phyloP scores from a whole-genome alignment of 2,888 invertebrate species.

The Himalopsyche japonica region DNA sequence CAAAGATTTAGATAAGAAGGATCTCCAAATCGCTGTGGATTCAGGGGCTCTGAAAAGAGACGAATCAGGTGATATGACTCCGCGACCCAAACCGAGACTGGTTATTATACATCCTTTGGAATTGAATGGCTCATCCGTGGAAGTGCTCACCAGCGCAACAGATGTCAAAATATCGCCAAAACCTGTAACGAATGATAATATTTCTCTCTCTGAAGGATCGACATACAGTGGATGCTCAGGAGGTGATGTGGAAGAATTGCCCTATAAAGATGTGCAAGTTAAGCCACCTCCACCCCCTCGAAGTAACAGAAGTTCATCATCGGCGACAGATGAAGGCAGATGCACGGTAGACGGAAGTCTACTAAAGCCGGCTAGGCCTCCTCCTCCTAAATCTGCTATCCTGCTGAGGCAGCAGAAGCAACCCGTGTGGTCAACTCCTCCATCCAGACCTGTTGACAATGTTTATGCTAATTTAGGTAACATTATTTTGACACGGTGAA shows the following conservation, averaged over 20 bases:
- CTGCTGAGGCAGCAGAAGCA: constrained; percentile 65
- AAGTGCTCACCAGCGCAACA: constrained; percentile 68
- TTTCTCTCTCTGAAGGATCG: constrained; percentile 49
- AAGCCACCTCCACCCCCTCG: constrained; percentile 82
- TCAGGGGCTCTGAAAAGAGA: constrained; percentile 58
- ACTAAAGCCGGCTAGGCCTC: constrained; percentile 71
- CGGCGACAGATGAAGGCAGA: constrained; percentile 49
- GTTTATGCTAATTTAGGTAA: constrained; percentile 83
- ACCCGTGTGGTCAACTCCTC: constrained; percentile 52
- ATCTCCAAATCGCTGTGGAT: constrained; percentile 54
- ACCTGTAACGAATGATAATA: constrained; percentile 49
- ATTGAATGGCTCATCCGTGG: constrained; percentile 78
- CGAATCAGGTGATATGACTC: constrained; percentile 61
- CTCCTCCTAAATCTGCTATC: constrained; percentile 72
- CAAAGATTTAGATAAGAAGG: constrained; percentile 69
- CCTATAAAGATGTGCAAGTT: constrained; percentile 52
- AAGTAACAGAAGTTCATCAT: constrained; percentile 48
- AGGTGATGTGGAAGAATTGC: constrained; percentile 49
- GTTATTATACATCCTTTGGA: constrained; percentile 89
- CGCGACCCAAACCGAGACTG: constrained; percentile 72
- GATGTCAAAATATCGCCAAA: constrained; percentile 53
- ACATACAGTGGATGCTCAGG: constrained; percentile 56
- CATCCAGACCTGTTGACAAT: constrained; percentile 57
- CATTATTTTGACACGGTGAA: background rate
- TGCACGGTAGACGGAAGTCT: constrained; percentile 57